Base-by-base conservation (phyloP, 1,140 invertebrate genomes). In the Bombus picipes region DNA sequence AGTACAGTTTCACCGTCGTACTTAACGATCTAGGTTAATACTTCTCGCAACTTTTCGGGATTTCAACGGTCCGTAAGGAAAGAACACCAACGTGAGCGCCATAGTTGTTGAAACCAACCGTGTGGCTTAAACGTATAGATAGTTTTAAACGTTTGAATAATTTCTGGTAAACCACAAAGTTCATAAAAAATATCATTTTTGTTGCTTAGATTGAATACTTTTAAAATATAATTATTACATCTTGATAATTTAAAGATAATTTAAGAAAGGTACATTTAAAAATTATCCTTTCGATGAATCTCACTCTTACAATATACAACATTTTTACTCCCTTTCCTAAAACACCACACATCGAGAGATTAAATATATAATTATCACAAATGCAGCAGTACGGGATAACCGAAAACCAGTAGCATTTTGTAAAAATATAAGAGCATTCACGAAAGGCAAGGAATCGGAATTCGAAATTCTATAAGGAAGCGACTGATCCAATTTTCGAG, bases 1-100 rank as follows among this genome's bases (percentile, higher is more conserved):
- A 66, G 43, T n/a, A 15, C 72, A 43, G 66, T 74, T 62, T 37
- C 81, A 34, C 28, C 74, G 74, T 39, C 41, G 47, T 25, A 41
- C 57, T 84, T 85, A 85, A 73, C 77, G 68, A 81, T 78, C 75
- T 71, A 53, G 87, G 83, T 88, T 88, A 88, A 85, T 78, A 88
- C 87, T 81, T 81, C 65, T 47, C 62, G 39, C 39, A 73, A 85
- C 62, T 72, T 74, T 87, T 62, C 57, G 28, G 37, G 75, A 66
- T 62, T 74, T 59, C 66, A 62, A 41, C 37, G 43, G 22, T 70
- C 76, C 39, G 28, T 73, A 10, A 79, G 66, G 66, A 82, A 76
- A 70, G 68, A 37, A 82, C 81, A 65, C 41, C 39, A 47, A 82
- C 80, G 70, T 72, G 43, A 57, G 3, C 76, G 28, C 18, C 18